Base-by-base conservation (phyloP, 53 echinoderm and acorn worm genomes). In the Astropecten irregularis region DNA sequence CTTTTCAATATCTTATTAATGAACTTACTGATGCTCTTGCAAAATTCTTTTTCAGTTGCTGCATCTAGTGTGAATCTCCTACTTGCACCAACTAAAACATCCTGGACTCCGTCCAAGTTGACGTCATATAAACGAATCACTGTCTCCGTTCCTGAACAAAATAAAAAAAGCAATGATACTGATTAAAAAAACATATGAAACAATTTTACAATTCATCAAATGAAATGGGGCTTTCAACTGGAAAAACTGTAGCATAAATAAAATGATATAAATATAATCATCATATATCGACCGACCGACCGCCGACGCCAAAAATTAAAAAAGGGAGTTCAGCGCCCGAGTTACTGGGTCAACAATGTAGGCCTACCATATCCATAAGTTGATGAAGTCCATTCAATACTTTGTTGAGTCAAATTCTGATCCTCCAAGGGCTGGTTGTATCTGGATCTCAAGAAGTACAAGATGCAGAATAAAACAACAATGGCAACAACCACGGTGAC, bases 81-180 rank as follows among this genome's bases (percentile, higher is more conserved):
- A 10, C 71, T 18, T 31, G 62, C 79, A 13, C 89, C 92, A 35
- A 92, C 73, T 34, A 92, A 67, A 32, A 92, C 40, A 71, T 92
- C 92, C 26, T 82, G 66, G 38, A 92, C 60, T 11, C 92, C 92
- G 60, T 92, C 92, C 14, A 35, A 33, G 66, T 92, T 86, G 5
- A 92, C 89, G 57, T 92, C 92, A 39, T 82, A 69, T 23, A 92
- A 68, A 18, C 92, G 76, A 0, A 92, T 44, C 6, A 76, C 73
- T 28, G 88, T 49, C 63, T 85, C 85, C 10, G 85, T 57, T 69
- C 40, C 79, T 79, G 31, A 0, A 64, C n/a, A 36, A 16, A 32
- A 11, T 61, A 16, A 29, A 22, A 61, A 19, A 9, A 60, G 27
- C 29, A 13, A 20, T 0, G 59, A 0, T 26, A 22, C 15, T 6